Conservation (phyloP, 1,140 invertebrate species). For the Cyphomyrmex costatus region DNA sequence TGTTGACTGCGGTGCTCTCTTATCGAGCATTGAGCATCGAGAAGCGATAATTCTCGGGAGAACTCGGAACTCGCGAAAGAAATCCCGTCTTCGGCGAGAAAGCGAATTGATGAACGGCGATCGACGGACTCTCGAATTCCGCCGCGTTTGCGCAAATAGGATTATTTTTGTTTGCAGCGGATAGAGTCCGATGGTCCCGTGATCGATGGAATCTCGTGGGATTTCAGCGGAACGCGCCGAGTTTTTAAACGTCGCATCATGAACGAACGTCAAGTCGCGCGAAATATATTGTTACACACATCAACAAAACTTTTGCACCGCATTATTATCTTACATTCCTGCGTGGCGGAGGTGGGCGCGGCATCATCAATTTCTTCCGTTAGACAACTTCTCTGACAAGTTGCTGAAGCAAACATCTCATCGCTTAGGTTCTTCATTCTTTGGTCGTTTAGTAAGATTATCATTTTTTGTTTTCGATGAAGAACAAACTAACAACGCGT, state of each 20-base stretch:
- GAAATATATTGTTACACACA: conserved; percentile 62
- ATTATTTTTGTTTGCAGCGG: conserved; percentile 47
- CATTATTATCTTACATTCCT: conserved; percentile 60
- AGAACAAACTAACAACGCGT: background rate
- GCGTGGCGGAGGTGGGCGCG: background rate
- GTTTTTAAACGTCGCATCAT: conserved; percentile 62
- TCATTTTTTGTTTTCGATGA: conserved; percentile 37
- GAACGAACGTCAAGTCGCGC: conserved; percentile 45
- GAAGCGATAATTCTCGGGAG: conserved; percentile 67
- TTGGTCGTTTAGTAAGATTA: conserved; percentile 46
- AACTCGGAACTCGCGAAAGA: conserved; percentile 48
- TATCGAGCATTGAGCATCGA: background rate
- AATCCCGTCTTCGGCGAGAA: conserved; percentile 21
- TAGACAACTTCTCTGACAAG: conserved; percentile 60
- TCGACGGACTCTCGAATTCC: conserved; percentile 43
- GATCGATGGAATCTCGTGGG: conserved; percentile 61
- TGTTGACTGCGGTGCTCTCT: conserved; percentile 52
- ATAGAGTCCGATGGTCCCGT: conserved; percentile 16
- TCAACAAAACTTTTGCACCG: conserved; percentile 54
- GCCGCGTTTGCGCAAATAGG: conserved; percentile 62
- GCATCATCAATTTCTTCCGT: conserved; percentile 56
- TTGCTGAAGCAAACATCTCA: conserved; percentile 61
- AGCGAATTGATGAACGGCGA: conserved; percentile 38
- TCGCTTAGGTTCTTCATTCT: conserved; percentile 58
- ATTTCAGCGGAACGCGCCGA: conserved; percentile 25